Evolutionary conservation across 2,888 invertebrate species (phyloP).

Genomic region (Melanostoma scalare): DNA sequence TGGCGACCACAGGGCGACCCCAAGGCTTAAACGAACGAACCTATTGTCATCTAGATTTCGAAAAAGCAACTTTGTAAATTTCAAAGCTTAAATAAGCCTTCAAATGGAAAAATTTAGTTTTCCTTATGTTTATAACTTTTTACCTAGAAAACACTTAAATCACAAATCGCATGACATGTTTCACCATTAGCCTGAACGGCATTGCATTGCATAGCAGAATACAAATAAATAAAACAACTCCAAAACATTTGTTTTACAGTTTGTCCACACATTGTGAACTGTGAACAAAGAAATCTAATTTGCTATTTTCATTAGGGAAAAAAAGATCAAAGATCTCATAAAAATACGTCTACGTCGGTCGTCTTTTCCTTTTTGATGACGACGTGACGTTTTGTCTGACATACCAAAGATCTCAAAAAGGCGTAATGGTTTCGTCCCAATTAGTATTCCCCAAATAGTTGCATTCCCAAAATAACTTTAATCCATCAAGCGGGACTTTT

Average conservation of each 20-base stretch:
- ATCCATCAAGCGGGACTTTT: slow-evolving; percentile 57
- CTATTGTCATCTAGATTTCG: too few relatives aligned
- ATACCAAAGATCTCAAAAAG: slow-evolving; percentile 35
- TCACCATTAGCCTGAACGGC: too few relatives aligned
- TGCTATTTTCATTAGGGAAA: not conserved
- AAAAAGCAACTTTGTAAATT: too few relatives aligned
- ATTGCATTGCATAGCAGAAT: too few relatives aligned
- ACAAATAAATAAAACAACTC: slow-evolving; percentile 14
- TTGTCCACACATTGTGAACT: slow-evolving; percentile 12
- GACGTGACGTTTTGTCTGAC: slow-evolving; percentile 26
- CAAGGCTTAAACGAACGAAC: too few relatives aligned
- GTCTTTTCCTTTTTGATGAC: not conserved
- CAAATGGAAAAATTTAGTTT: too few relatives aligned
- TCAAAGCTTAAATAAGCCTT: too few relatives aligned
- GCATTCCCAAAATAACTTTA: slow-evolving; percentile 61
- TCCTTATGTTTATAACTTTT: too few relatives aligned
- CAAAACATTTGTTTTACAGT: not conserved
- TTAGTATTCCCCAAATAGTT: slow-evolving; percentile 70
- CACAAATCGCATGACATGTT: slow-evolving; percentile 10
- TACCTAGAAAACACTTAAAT: slow-evolving; percentile 13
- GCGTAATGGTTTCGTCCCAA: slow-evolving; percentile 51
- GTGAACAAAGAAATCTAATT: slow-evolving; percentile 1
- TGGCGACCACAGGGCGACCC: too few relatives aligned
- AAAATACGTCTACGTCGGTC: slow-evolving; percentile 19
- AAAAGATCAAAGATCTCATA: slow-evolving; percentile 61